Conservation (phyloP, 2,888 invertebrate species). For the Oxystoma pomonae region DNA sequence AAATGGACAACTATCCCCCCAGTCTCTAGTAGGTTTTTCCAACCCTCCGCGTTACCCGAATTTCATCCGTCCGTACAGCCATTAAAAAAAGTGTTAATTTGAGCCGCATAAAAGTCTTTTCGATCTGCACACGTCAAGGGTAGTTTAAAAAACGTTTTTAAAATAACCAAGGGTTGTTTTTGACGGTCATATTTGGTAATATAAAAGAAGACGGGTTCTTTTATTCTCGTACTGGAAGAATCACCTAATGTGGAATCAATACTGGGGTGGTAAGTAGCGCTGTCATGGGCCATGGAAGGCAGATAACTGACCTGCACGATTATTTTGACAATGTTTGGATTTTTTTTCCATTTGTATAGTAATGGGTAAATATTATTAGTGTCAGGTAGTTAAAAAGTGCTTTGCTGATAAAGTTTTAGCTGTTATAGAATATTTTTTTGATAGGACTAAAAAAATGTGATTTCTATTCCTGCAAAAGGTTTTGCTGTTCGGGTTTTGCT, state of each 20-base stretch:
- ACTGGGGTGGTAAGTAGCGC: constrained; percentile 24
- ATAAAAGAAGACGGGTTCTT: background rate
- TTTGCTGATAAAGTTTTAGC: too few relatives aligned
- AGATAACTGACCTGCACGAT: too few relatives aligned
- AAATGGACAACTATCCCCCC: background rate
- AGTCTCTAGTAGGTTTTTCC: constrained; percentile 22
- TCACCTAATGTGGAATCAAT: constrained; percentile 28
- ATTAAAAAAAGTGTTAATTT: background rate
- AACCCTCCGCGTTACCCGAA: background rate
- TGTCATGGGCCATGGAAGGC: too few relatives aligned
- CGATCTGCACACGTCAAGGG: background rate
- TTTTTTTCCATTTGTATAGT: too few relatives aligned
- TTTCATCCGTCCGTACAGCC: background rate
- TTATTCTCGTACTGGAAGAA: constrained; percentile 12
- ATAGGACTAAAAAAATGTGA: too few relatives aligned
- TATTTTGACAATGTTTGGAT: too few relatives aligned
- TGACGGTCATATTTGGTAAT: constrained; percentile 2
- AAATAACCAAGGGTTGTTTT: background rate
- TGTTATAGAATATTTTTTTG: too few relatives aligned
- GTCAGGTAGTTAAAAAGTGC: too few relatives aligned
- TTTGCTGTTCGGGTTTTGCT: too few relatives aligned
- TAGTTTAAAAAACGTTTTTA: background rate
- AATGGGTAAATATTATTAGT: too few relatives aligned
- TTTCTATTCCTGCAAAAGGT: too few relatives aligned
- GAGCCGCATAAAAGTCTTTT: too few relatives aligned